A percentile compares a stretch with the other conserved stretches of the same genome.
Evolutionary conservation across 1,140 invertebrate genomes (phyloP).

Genomic region (Hydropsyche tenuis): DNA sequence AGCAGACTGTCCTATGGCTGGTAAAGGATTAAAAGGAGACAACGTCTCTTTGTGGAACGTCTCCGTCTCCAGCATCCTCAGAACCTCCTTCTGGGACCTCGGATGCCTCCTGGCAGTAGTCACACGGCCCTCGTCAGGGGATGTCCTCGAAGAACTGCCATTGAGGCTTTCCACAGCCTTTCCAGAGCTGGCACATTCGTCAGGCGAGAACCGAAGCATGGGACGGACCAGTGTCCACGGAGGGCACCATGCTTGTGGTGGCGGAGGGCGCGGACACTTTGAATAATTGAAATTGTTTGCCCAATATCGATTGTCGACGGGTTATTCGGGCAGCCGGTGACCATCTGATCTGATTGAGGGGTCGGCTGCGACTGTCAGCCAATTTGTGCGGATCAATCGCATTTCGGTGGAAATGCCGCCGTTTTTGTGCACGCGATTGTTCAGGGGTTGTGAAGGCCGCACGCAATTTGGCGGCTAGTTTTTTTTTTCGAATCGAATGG

Average conservation of each 20-base stretch:
- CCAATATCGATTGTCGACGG: not conserved
- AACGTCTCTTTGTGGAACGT: constrained; percentile 55
- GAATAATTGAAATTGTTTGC: constrained; percentile 32
- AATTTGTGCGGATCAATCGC: constrained; percentile 34
- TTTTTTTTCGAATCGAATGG: no score
- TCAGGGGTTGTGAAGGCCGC: not conserved
- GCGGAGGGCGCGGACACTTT: not conserved
- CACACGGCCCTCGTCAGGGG: not conserved
- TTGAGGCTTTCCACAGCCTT: constrained; percentile 5
- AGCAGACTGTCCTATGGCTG: constrained; percentile 57
- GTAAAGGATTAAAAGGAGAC: constrained; percentile 59
- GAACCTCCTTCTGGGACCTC: constrained; percentile 42
- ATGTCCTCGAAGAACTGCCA: not conserved
- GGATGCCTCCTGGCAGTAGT: not conserved
- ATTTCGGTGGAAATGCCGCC: constrained; percentile 20
- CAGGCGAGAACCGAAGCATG: constrained; percentile 4
- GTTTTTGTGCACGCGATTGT: not conserved
- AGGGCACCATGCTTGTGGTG: constrained; percentile 22
- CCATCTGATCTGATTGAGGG: constrained; percentile 2
- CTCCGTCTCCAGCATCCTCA: constrained; percentile 58
- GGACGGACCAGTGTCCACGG: not conserved
- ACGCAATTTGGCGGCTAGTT: not conserved
- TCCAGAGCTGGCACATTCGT: not conserved
- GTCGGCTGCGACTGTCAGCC: constrained; percentile 12
- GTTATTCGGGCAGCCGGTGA: not conserved